Evolutionary conservation across 2,888 invertebrate genomes (phyloP).

Genomic region (Beris morrisii): DNA sequence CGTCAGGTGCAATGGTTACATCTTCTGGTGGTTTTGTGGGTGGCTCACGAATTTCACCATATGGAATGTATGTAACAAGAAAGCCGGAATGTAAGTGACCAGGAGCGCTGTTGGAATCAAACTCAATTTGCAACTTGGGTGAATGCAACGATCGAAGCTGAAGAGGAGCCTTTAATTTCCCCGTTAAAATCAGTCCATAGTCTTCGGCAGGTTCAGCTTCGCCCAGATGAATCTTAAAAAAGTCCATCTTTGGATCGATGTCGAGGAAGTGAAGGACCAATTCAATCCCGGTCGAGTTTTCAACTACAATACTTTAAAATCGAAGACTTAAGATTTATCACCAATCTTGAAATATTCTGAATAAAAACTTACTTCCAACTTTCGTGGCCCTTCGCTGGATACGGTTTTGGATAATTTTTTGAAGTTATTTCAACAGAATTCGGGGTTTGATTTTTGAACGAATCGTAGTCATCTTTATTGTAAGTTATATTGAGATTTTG

Average conservation of each 20-base stretch:
- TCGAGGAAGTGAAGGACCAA: conserved; percentile 39
- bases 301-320: conserved; percentile 1
- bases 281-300: conserved; percentile 38
- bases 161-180: conserved; percentile 38
- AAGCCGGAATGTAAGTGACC: conserved; percentile 38
- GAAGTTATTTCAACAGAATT: conserved; percentile 34
- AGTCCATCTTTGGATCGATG: conserved; percentile 40
- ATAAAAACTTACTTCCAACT: conserved; percentile 33
- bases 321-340: neutral
- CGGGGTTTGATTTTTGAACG: conserved; percentile 6
- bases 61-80: conserved; percentile 38
- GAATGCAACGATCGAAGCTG: conserved; percentile 36
- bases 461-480: neutral
- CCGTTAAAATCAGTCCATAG: conserved; percentile 38
- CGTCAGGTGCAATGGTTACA: conserved; percentile 36
- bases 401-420: conserved; percentile 36
- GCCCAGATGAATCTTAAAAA: conserved; percentile 35
- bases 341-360: neutral
- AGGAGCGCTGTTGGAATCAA: conserved; percentile 33
- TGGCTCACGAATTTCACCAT: conserved; percentile 32
- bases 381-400: conserved; percentile 32
- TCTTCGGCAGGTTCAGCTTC: conserved; percentile 33
- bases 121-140: conserved; percentile 35
- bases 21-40: conserved; percentile 37
- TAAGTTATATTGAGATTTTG: neutral